These are phyloP conservation scores for Aphelocoma californica DNA, from an alignment of 2,797 vertebrate genomes.

Conservation along the genomic window DNA sequence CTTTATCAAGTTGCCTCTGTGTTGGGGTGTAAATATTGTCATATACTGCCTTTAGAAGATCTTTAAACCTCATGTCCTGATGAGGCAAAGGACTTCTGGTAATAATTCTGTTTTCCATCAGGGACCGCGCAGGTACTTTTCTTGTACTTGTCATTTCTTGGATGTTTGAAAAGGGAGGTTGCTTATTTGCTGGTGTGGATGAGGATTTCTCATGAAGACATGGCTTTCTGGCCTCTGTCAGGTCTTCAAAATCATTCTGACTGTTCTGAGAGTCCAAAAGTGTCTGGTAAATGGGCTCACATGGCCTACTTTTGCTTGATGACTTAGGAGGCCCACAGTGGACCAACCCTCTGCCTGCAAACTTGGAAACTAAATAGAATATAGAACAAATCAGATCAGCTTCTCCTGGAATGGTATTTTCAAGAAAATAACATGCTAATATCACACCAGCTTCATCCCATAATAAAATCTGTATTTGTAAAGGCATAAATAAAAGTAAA, in stretches of 20 bases:
- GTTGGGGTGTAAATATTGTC: constrained; percentile 55
- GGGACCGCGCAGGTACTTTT: constrained; percentile 69
- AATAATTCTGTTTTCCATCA: constrained; percentile 66
- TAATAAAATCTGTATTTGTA: background rate
- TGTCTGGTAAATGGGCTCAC: constrained; percentile 50
- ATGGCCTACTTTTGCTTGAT: constrained; percentile 32
- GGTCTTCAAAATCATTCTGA: constrained; percentile 61
- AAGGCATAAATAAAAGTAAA: background rate
- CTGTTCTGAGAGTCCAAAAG: constrained; percentile 71
- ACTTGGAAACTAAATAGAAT: constrained; percentile 78
- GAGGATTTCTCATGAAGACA: constrained; percentile 64
- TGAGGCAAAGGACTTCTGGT: background rate
- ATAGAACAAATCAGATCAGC: background rate
- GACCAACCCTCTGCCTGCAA: constrained; percentile 75
- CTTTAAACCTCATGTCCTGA: constrained; percentile 61
- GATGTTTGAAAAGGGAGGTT: constrained; percentile 24
- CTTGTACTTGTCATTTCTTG: constrained; percentile 48
- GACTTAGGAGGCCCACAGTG: constrained; percentile 72
- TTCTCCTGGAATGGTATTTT: background rate
- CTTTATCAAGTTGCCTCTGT: constrained; percentile 15
- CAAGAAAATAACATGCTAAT: background rate
- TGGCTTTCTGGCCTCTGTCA: constrained; percentile 27
- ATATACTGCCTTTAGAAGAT: constrained; percentile 58
- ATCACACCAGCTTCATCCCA: background rate
- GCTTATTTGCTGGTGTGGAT: constrained; percentile 45